Conservation (phyloP, 2,888 invertebrate species). For the Thelaira solivaga region DNA sequence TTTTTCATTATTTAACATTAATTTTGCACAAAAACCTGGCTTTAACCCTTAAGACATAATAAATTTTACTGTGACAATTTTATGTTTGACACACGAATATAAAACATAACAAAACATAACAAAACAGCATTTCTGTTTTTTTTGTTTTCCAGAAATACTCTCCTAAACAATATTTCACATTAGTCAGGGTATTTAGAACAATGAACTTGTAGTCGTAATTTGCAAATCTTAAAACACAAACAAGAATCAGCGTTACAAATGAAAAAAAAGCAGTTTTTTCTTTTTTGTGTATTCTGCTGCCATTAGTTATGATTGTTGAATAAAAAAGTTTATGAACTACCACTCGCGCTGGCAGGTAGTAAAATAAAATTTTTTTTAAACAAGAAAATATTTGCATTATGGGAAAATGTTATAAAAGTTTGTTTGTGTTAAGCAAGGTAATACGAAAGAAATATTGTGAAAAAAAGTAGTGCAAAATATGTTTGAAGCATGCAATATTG, state of each 20-base stretch:
- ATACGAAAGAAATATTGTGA: background rate
- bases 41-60: constrained; percentile 5
- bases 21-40: background rate
- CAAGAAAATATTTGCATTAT: background rate
- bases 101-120: background rate
- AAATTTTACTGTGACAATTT: constrained; percentile 7
- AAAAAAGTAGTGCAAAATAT: constrained; percentile 28
- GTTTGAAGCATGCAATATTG: constrained; percentile 54
- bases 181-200: constrained; percentile 41
- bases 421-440: background rate
- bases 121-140: too few relatives aligned
- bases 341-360: too few relatives aligned
- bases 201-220: constrained; percentile 33
- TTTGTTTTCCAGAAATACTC: background rate
- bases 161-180: background rate
- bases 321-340: too few relatives aligned
- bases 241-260: too few relatives aligned
- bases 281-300: too few relatives aligned
- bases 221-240: constrained; percentile 8
- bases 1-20: background rate
- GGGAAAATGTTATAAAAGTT: constrained; percentile 20
- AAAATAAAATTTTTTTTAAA: background rate
- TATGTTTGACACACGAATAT: background rate
- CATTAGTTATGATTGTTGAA: constrained; percentile 36
- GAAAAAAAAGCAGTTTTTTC: background rate